A percentile compares a stretch with the other conserved stretches of the same genome.
These are phyloP conservation scores for Eubasilissa splendida DNA, from an alignment of 2,888 invertebrate genomes.

Conservation along the genomic window DNA sequence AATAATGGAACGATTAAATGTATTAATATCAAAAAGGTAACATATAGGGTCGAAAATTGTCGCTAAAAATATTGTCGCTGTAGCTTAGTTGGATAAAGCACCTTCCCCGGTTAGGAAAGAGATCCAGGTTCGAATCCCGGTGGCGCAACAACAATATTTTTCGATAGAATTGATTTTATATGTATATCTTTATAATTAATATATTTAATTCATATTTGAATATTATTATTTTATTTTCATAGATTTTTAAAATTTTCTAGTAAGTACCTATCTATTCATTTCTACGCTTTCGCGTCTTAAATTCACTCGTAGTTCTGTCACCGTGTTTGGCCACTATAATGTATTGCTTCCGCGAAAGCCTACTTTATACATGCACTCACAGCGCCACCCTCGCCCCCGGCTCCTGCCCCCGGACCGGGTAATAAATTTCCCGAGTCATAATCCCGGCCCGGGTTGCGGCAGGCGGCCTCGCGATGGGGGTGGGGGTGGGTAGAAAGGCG, in stretches of 20 bases:
- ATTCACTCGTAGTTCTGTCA: background rate
- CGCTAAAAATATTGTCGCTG: too few relatives aligned
- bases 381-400: background rate
- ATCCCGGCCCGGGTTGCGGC: background rate
- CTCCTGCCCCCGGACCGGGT: background rate
- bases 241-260: background rate
- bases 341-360: conserved; percentile 35
- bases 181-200: background rate
- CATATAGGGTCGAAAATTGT: too few relatives aligned
- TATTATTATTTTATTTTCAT: background rate
- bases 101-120: too few relatives aligned
- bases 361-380: conserved; percentile 54
- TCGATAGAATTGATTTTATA: too few relatives aligned
- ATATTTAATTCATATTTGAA: background rate
- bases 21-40: too few relatives aligned
- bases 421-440: conserved; percentile 33
- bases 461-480: background rate
- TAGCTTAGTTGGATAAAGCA: too few relatives aligned
- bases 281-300: background rate
- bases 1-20: too few relatives aligned
- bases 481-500: too few relatives aligned
- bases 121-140: too few relatives aligned
- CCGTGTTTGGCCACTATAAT: background rate
- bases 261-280: background rate
- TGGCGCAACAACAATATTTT: too few relatives aligned